Conservation (phyloP, 2,888 invertebrate species). For the Eilema caniola region DNA sequence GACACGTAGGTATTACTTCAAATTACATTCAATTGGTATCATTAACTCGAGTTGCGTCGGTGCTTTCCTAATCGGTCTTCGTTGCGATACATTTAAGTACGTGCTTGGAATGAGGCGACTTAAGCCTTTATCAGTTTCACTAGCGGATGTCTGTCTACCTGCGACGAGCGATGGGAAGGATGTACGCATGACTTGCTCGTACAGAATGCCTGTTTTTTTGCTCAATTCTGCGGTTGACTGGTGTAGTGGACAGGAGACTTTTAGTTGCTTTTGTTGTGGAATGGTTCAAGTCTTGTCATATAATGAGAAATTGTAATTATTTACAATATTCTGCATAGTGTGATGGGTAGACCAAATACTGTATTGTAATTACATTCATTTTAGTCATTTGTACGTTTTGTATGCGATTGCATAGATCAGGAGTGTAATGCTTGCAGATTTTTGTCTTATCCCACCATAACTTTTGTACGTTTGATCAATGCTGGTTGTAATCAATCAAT, state of each 20-base stretch:
- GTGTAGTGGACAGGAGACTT: not conserved
- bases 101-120: constrained; percentile 57
- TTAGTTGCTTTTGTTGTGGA: not conserved
- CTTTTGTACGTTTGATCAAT: not conserved
- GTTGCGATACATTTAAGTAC: constrained; percentile 16
- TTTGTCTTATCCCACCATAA: not conserved
- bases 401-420: not conserved
- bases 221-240: not conserved
- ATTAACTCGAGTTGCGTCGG: constrained; percentile 32
- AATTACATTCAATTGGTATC: constrained; percentile 33
- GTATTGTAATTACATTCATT: not conserved
- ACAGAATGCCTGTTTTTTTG: constrained; percentile 25
- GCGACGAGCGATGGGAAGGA: constrained; percentile 44
- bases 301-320: not conserved
- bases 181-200: constrained; percentile 41
- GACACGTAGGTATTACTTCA: constrained; percentile 16
- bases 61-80: constrained; percentile 19
- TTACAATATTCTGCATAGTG: not conserved
- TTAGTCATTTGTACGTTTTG: not conserved
- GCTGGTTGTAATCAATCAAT: too few relatives aligned
- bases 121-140: constrained; percentile 65
- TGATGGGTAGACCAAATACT: not conserved
- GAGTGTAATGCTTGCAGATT: not conserved
- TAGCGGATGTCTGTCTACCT: constrained; percentile 57
- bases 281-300: not conserved